Evolutionary conservation across 2,797 vertebrate species (phyloP).

Genomic region (Pseudocheirus occidentalis): DNA sequence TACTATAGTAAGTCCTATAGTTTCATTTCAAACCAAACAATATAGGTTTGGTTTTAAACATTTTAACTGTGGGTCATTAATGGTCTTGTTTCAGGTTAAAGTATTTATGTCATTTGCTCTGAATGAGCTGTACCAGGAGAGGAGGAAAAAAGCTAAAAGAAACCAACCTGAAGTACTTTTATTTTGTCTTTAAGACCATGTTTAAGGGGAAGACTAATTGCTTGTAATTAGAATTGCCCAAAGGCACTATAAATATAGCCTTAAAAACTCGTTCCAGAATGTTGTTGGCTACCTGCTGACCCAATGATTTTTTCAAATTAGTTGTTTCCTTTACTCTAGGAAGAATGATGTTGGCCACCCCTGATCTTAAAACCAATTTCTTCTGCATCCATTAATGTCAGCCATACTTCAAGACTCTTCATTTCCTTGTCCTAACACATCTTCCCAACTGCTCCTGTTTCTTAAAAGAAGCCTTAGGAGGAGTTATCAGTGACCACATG

Average conservation of each 20-base stretch:
- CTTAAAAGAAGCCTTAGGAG: neutral
- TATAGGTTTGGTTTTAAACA: neutral
- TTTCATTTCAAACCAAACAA: neutral
- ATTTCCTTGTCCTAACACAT: neutral
- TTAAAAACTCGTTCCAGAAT: slow-evolving; percentile 57
- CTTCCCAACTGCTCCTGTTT: neutral
- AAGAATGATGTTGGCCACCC: neutral
- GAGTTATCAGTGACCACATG: neutral
- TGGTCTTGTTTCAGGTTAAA: neutral
- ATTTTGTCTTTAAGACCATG: slow-evolving; percentile 37
- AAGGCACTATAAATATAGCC: slow-evolving; percentile 16
- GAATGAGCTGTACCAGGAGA: neutral
- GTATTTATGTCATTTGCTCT: slow-evolving; percentile 11
- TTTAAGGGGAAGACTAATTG: slow-evolving; percentile 50
- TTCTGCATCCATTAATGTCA: slow-evolving; percentile 3
- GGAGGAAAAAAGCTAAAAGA: neutral
- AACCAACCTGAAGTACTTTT: slow-evolving; percentile 28
- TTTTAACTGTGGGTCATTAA: neutral
- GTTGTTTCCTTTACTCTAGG: slow-evolving; percentile 37
- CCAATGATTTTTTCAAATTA: slow-evolving; percentile 46
- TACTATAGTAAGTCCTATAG: neutral
- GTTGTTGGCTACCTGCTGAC: slow-evolving; percentile 23
- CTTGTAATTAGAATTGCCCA: slow-evolving; percentile 36
- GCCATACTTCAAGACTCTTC: slow-evolving; percentile 18
- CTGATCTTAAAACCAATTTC: slow-evolving; percentile 46